phyloP scores from a whole-genome alignment of 2,888 invertebrate genomes.

The Euproctis similis region DNA sequence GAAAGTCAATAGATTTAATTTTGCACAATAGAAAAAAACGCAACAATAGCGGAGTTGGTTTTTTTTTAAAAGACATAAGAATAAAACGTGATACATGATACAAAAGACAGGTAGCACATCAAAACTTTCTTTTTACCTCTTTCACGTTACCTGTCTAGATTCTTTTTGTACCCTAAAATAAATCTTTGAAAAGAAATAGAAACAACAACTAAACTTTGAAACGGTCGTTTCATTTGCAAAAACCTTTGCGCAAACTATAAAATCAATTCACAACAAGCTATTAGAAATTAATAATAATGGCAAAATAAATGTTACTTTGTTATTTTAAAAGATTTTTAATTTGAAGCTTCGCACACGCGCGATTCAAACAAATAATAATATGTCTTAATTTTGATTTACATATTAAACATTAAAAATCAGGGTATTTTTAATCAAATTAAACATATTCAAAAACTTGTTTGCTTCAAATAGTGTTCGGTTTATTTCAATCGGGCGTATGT shows the following conservation, averaged over 20 bases:
- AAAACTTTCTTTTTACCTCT: conserved; percentile 9
- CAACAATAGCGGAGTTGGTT: no score
- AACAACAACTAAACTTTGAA: conserved; percentile 4
- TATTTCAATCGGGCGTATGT: no score
- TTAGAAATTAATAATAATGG: conserved; percentile 64
- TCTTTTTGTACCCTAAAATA: neutral
- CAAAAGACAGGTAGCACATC: conserved; percentile 31
- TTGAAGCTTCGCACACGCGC: conserved; percentile 34
- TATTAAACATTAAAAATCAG: no score
- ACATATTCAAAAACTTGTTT: no score
- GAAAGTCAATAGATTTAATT: no score
- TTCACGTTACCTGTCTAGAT: conserved; percentile 1
- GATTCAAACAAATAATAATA: conserved; percentile 11
- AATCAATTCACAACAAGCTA: conserved; percentile 46
- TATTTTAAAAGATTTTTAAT: conserved; percentile 18
- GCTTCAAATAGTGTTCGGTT: no score
- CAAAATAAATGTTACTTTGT: conserved; percentile 55
- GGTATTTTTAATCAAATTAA: no score
- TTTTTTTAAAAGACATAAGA: conserved; percentile 10
- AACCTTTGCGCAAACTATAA: conserved; percentile 4
- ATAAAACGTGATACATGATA: conserved; percentile 27
- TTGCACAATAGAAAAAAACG: conserved; percentile 11
- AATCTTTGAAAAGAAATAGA: conserved; percentile 1
- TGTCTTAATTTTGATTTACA: no score
- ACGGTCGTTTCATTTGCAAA: conserved; percentile 9